Percentiles rank a stretch among this genome's conserved stretches.
These are phyloP conservation scores for Meiosimyza platycephala DNA, from an alignment of 2,888 invertebrate species.

Conservation along the genomic window DNA sequence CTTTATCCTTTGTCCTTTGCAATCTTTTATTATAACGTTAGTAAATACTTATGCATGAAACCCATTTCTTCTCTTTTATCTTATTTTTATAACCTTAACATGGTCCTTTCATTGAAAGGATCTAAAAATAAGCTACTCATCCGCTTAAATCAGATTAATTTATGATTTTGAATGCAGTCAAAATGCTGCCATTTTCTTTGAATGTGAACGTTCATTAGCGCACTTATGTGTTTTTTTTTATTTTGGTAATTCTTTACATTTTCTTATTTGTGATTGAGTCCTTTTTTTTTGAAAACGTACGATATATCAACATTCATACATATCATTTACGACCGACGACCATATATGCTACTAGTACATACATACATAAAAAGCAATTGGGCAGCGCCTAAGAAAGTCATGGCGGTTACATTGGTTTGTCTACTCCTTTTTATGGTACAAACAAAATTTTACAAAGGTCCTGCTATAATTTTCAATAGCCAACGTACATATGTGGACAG, in stretches of 20 bases:
- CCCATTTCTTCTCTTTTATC: too few relatives aligned
- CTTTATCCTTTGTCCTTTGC: too few relatives aligned
- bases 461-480: conserved; percentile 30
- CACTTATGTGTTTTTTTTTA: conserved; percentile 27
- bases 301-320: background rate
- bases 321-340: conserved; percentile 5
- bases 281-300: background rate
- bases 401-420: conserved; percentile 1
- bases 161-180: conserved; percentile 53
- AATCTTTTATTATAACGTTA: too few relatives aligned
- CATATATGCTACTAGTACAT: background rate
- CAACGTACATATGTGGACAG: conserved; percentile 7
- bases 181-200: conserved; percentile 36
- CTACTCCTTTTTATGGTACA: conserved; percentile 16
- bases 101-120: conserved; percentile 11
- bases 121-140: conserved; percentile 60
- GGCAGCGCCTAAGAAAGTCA: too few relatives aligned
- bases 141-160: conserved; percentile 63
- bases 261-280: conserved; percentile 10
- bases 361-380: background rate
- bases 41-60: too few relatives aligned
- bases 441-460: conserved; percentile 1
- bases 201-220: conserved; percentile 26
- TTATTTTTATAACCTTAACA: too few relatives aligned
- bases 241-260: conserved; percentile 36